Conservation (phyloP, 2,888 invertebrate species). For the Entomobrya proxima region DNA sequence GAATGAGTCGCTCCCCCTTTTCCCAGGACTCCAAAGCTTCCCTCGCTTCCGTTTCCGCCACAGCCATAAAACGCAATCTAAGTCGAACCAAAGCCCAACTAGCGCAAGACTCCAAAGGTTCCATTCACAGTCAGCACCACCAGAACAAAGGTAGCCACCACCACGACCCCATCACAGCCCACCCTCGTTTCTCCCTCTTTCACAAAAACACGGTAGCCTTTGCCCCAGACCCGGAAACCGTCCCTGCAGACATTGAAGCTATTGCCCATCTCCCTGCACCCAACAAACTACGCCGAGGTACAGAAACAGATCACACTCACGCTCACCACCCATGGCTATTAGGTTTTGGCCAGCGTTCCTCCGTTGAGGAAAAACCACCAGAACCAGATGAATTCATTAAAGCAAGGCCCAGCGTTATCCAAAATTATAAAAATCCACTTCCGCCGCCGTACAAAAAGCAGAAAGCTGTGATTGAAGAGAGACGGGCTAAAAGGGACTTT, state of each 20-base stretch:
- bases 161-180: not conserved
- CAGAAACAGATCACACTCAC: too few relatives aligned
- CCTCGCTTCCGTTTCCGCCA: too few relatives aligned
- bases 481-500: conserved; percentile 60
- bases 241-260: not conserved
- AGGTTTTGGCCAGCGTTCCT: too few relatives aligned
- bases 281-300: not conserved
- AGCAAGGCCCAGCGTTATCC: not conserved
- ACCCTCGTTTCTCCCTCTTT: conserved; percentile 1
- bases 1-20: too few relatives aligned
- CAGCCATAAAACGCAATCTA: not conserved
- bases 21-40: too few relatives aligned
- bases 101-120: too few relatives aligned
- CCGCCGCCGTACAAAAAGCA: conserved; percentile 66
- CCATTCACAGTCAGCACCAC: too few relatives aligned
- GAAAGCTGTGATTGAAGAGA: conserved; percentile 49
- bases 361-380: too few relatives aligned
- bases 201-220: conserved; percentile 34
- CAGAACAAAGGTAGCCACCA: too few relatives aligned
- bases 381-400: too few relatives aligned
- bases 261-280: not conserved
- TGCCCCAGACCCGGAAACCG: not conserved
- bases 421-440: conserved; percentile 18
- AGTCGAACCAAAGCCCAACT: not conserved
- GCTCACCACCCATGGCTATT: not conserved